Conservation (phyloP, 2,797 vertebrate species). For the Hoplostethus atlanticus region DNA sequence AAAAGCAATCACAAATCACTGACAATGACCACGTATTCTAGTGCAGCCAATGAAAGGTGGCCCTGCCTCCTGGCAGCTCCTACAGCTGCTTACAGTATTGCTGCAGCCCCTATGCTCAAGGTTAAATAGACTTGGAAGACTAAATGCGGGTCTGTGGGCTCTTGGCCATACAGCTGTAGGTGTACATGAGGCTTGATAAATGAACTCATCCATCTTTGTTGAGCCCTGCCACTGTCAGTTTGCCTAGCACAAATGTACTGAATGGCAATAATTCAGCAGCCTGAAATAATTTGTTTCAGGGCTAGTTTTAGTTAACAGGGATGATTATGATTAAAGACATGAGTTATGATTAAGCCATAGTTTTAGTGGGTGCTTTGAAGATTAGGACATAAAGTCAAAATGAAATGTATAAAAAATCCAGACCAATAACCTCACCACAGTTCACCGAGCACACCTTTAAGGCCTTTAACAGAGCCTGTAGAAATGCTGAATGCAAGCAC, state of each 20-base stretch:
- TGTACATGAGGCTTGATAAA: slow-evolving; percentile 81
- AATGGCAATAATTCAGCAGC: slow-evolving; percentile 65
- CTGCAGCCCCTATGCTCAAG: slow-evolving; percentile 75
- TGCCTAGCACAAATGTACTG: slow-evolving; percentile 49
- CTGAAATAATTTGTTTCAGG: slow-evolving; percentile 42
- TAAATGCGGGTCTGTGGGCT: slow-evolving; percentile 71
- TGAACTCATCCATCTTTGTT: slow-evolving; percentile 82
- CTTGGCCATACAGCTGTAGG: slow-evolving; percentile 73
- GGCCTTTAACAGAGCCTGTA: background rate
- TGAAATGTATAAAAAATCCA: background rate
- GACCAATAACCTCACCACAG: slow-evolving; percentile 6
- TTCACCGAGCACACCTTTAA: background rate
- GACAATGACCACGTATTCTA: slow-evolving; percentile 44
- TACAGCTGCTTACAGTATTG: slow-evolving; percentile 66
- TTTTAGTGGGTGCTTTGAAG: background rate
- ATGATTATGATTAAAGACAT: slow-evolving; percentile 43
- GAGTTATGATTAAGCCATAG: slow-evolving; percentile 27
- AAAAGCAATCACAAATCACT: slow-evolving; percentile 51
- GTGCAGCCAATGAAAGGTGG: slow-evolving; percentile 52
- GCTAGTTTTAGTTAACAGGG: slow-evolving; percentile 34
- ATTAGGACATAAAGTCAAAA: background rate
- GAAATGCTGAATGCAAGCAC: background rate
- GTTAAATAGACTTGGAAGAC: slow-evolving; percentile 81
- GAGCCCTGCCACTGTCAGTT: slow-evolving; percentile 68
- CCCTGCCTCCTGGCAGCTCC: slow-evolving; percentile 64